phyloP scores from a whole-genome alignment of 35 echinoderm and acorn worm genomes.

The Anneissia japonica region DNA sequence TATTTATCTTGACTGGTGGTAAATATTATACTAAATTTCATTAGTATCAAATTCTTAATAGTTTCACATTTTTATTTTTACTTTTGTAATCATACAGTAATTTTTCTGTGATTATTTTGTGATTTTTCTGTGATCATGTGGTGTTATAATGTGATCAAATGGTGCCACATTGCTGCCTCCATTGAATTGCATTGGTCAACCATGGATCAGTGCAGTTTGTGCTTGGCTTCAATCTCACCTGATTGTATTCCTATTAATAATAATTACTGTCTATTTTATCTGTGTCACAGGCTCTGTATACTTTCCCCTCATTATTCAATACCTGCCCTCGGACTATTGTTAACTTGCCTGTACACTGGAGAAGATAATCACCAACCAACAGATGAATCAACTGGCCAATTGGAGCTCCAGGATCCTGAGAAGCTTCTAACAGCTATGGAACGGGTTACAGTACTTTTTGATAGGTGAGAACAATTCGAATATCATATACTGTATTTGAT shows the following conservation, averaged over 20 bases:
- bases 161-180: too few relatives aligned
- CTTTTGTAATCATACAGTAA: too few relatives aligned
- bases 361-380: slow-evolving; percentile 30
- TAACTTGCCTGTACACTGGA: slow-evolving; percentile 76
- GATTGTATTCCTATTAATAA: neutral
- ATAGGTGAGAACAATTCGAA: slow-evolving; percentile 89
- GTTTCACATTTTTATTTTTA: too few relatives aligned
- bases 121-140: too few relatives aligned
- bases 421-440: slow-evolving; percentile 73
- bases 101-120: too few relatives aligned
- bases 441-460: slow-evolving; percentile 87
- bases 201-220: too few relatives aligned
- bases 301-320: slow-evolving; percentile 72
- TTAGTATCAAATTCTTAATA: too few relatives aligned
- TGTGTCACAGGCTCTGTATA: slow-evolving; percentile 51
- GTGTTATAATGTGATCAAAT: too few relatives aligned
- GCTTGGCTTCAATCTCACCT: too few relatives aligned
- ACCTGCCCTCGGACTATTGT: slow-evolving; percentile 62
- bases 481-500: too few relatives aligned
- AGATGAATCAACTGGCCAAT: slow-evolving; percentile 29
- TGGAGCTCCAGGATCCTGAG: slow-evolving; percentile 73
- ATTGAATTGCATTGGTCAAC: too few relatives aligned
- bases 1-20: slow-evolving; percentile 8
- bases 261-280: neutral
- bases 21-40: too few relatives aligned